Evolutionary conservation across 2,797 vertebrate genomes (phyloP).

Genomic region (Holocentrus rufus): DNA sequence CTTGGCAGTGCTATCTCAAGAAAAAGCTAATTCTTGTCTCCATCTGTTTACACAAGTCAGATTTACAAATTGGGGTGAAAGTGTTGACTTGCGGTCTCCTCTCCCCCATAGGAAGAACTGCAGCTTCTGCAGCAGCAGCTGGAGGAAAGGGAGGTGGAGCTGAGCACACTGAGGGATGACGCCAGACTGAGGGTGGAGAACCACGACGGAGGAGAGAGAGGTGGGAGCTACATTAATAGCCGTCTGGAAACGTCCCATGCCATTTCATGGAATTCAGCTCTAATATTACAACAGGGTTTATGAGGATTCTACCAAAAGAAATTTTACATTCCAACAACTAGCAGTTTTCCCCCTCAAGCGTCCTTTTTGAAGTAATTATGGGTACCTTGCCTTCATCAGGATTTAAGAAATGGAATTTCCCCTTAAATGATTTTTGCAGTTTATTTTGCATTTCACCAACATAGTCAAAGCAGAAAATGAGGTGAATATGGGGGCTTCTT

Average conservation of each 20-base stretch:
- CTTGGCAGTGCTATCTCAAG: neutral
- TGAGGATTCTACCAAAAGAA: slow-evolving; percentile 58
- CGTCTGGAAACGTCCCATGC: slow-evolving; percentile 16
- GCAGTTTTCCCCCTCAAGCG: slow-evolving; percentile 7
- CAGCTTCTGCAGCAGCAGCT: slow-evolving; percentile 87
- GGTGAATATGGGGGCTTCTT: slow-evolving; percentile 13
- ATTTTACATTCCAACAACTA: slow-evolving; percentile 45
- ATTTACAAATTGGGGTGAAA: neutral
- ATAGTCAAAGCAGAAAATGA: slow-evolving; percentile 16
- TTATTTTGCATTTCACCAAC: slow-evolving; percentile 31
- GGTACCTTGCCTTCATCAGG: slow-evolving; percentile 8
- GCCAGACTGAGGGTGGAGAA: slow-evolving; percentile 68
- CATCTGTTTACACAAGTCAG: neutral
- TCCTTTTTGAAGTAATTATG: slow-evolving; percentile 11
- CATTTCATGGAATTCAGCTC: slow-evolving; percentile 22
- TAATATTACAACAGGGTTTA: slow-evolving; percentile 37
- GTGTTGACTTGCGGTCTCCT: neutral
- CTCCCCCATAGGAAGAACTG: slow-evolving; percentile 86
- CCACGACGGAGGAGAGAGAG: slow-evolving; percentile 82
- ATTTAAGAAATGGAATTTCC: slow-evolving; percentile 23
- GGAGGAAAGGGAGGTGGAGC: slow-evolving; percentile 87
- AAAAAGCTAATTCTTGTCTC: neutral
- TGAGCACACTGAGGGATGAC: slow-evolving; percentile 85
- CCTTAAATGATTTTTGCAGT: slow-evolving; percentile 25
- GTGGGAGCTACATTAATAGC: slow-evolving; percentile 69